Evolutionary conservation across 2,113 vertebrate species (phyloP).

Genomic region (Pelusios castaneus): DNA sequence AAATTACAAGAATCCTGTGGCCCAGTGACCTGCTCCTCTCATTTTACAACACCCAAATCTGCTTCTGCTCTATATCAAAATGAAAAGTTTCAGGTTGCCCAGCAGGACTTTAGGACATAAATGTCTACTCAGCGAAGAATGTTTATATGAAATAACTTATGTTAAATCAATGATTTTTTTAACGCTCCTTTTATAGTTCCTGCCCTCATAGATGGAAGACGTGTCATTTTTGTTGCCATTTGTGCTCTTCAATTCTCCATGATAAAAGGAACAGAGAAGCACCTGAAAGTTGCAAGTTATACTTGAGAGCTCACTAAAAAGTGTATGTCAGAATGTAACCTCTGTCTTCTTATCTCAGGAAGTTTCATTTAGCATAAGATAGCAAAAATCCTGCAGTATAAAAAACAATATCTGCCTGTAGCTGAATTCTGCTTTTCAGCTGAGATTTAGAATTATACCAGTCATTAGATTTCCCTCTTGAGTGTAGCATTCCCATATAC

Average conservation of each 20-base stretch:
- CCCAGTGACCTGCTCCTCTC: constrained; percentile 8
- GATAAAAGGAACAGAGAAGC: not conserved
- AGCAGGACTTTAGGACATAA: not conserved
- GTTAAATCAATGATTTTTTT: not conserved
- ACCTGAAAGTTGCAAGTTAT: not conserved
- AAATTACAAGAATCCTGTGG: constrained; percentile 18
- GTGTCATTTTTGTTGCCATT: not conserved
- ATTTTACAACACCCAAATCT: not conserved
- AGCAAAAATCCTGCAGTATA: not conserved
- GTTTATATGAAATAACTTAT: not conserved
- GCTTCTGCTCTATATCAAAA: constrained; percentile 9
- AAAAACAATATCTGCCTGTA: not conserved
- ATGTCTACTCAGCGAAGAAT: not conserved
- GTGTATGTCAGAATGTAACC: not conserved
- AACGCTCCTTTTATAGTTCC: not conserved
- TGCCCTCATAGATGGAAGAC: not conserved
- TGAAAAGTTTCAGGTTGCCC: not conserved
- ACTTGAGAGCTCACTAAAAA: not conserved
- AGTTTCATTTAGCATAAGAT: not conserved
- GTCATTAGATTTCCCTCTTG: not conserved
- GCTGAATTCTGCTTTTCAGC: not conserved
- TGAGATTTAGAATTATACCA: not conserved
- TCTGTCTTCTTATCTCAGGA: not conserved
- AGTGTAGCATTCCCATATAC: not conserved
- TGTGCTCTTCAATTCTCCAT: not conserved